Evolutionary conservation across 2,797 vertebrate species (phyloP), one percentile per base, ranked within the genome.

Genomic region (Decapterus maruadsi): DNA sequence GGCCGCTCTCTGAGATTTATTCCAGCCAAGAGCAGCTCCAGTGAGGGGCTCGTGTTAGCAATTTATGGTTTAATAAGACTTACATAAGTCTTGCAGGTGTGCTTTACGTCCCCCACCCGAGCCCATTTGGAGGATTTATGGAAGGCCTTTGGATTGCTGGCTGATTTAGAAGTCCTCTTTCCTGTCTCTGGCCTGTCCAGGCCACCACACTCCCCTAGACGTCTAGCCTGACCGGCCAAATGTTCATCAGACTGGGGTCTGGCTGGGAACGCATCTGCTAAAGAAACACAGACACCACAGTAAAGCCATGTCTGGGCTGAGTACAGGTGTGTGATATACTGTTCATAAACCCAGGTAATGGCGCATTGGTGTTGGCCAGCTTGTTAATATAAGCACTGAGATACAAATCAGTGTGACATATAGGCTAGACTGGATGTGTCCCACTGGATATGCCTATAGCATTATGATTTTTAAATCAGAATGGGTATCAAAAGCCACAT

Each of bases 71-170:
- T 95, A 96, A 96, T 96, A 96, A 96, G 95, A 95, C 95, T 95
- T 95, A 95, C 95, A 96, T 96, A 96, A 96, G 95, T 96, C 95
- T 95, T 96, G 95, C 95, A 96, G 95, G 95, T 96, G 95, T 95
- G 95, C 93, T 96, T 95, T 95, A 95, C 92, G 84, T 92, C 91
- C 93, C 90, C 85, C 91, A 91, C 92, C 93, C 90, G 77, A 93
- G 92, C 94, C 94, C 94, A 95, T 96, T 96, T 94, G 87, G 87
- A 91, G 84, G 94, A 96, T 96, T 95, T 96, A 96, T 95, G 88
- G 94, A 91, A 89, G 93, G 92, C 90, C 93, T 94, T 95, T 94
- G 93, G 94, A 94, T 95, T 94, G 94, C 94, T 92, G 90, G 90
- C 93, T 96, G 95, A 96, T 96, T 96, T 96, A 96, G 92, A 92